These are phyloP conservation scores for Tinamus guttatus DNA, from an alignment of 2,113 vertebrate species.

Conservation along the genomic window DNA sequence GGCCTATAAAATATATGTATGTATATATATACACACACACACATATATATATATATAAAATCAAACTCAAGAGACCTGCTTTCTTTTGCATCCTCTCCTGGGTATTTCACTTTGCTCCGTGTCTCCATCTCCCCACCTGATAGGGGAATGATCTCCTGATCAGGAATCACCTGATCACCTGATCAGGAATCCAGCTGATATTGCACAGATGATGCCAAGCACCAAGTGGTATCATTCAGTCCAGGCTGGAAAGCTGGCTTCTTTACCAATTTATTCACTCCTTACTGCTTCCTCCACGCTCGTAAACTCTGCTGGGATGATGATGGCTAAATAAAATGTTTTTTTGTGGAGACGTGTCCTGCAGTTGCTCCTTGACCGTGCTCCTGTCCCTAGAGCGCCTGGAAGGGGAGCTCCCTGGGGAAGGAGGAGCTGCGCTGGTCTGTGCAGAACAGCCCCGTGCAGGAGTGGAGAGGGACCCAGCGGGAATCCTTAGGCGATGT, in stretches of 20 bases:
- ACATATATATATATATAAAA: no score
- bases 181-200: background rate
- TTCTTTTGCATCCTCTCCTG: background rate
- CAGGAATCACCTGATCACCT: no score
- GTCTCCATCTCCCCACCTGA: background rate
- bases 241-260: background rate
- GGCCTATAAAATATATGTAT: background rate
- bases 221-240: background rate
- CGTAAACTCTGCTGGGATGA: background rate
- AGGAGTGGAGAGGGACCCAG: conserved; percentile 85
- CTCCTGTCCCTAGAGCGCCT: conserved; percentile 30
- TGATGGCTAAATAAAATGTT: accelerated
- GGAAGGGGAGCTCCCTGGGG: background rate
- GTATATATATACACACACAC: no score
- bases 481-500: conserved; percentile 83
- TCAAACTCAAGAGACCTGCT: background rate
- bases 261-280: background rate
- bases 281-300: background rate
- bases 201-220: background rate
- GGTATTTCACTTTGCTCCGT: background rate
- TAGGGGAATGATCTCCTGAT: no score
- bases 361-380: background rate
- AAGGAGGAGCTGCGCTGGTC: conserved; percentile 86
- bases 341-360: background rate
- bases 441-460: conserved; percentile 84